A percentile compares a stretch with the other conserved stretches of the same genome.
phyloP scores from a whole-genome alignment of 2,113 vertebrate species.

The Salvelinus fontinalis region DNA sequence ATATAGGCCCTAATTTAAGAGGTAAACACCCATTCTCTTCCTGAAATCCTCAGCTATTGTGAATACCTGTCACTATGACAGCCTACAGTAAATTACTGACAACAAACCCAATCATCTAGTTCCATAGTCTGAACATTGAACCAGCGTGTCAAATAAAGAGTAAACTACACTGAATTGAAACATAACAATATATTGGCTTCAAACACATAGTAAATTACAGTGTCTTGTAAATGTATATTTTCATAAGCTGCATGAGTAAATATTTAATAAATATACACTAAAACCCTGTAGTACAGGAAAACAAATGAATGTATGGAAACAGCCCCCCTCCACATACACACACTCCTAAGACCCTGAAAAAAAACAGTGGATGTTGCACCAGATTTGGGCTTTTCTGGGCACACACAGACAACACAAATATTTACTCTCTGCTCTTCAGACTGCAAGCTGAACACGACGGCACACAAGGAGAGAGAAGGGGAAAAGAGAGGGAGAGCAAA shows the following conservation, averaged over 20 bases:
- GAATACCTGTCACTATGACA: too few species aligned
- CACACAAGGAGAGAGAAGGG: slow-evolving; percentile 47
- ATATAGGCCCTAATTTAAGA: too few species aligned
- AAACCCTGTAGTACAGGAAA: slow-evolving; percentile 60
- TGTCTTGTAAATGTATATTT: slow-evolving; percentile 63
- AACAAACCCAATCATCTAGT: too few species aligned
- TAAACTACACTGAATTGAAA: too few species aligned
- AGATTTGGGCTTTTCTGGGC: slow-evolving; percentile 28
- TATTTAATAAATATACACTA: slow-evolving; percentile 59
- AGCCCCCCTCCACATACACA: too few species aligned
- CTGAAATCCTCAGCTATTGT: too few species aligned
- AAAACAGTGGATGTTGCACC: background rate
- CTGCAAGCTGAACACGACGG: slow-evolving; percentile 59
- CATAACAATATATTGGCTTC: slow-evolving; percentile 8
- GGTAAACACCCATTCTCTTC: too few species aligned
- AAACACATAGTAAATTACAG: too few species aligned
- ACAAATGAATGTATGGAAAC: slow-evolving; percentile 52
- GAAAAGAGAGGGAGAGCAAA: slow-evolving; percentile 81
- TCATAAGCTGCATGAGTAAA: slow-evolving; percentile 62
- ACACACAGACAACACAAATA: slow-evolving; percentile 59
- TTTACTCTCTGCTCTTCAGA: slow-evolving; percentile 62
- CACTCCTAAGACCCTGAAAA: background rate
- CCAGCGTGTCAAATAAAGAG: too few species aligned
- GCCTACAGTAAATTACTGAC: too few species aligned
- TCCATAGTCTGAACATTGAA: too few species aligned